Base-by-base conservation (phyloP, 1,140 invertebrate genomes). In the Pemphigus obesinymphae region DNA sequence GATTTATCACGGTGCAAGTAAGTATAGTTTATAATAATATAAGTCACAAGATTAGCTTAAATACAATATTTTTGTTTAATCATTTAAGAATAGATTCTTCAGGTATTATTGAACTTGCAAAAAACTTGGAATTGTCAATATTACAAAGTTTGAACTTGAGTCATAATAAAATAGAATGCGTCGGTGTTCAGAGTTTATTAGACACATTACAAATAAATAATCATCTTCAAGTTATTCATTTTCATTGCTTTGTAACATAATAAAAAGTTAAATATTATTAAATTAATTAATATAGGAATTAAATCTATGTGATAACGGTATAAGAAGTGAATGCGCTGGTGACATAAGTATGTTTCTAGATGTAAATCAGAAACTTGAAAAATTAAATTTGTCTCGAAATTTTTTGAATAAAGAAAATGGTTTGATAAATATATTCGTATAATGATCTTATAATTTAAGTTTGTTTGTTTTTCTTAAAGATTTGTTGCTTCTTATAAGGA, bases 381-480 rank as follows among this genome's bases (percentile, higher is more conserved):
- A 13, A 31, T 40, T 80, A 26, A 80, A 80, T 61, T 61, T 80
- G 10, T 80, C 76, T 43, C 23, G 23, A 37, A 80, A 80, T 43
- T 80, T 20, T 5, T 40, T 80, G 17, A 58, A 80, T n/a, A 63
- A 63, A 26, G 37, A 80, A 31, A n/a, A 6, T 17, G 76, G 76
- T 80, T 5, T 1, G 76, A 58, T 6, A 78, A 23, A 40, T 3
- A 37, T 11, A 23, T 17, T 23, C n/a, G 20, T 37, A 0, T 3
- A 75, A 40, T 37, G 17, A 75, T 31, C 5, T 4, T 75, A n/a
- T 53, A 43, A 50, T n/a, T n/a, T 13, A 50, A 75, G 7, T n/a
- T n/a, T 3, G 29, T 53, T 23, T 37, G 37, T 15, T 17, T 37
- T 55, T 40, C 20, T 34, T 61, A 23, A 17, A 80, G 76, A 43